Evolutionary conservation across 2,888 invertebrate species (phyloP).

Genomic region (Hydropsyche betteni): DNA sequence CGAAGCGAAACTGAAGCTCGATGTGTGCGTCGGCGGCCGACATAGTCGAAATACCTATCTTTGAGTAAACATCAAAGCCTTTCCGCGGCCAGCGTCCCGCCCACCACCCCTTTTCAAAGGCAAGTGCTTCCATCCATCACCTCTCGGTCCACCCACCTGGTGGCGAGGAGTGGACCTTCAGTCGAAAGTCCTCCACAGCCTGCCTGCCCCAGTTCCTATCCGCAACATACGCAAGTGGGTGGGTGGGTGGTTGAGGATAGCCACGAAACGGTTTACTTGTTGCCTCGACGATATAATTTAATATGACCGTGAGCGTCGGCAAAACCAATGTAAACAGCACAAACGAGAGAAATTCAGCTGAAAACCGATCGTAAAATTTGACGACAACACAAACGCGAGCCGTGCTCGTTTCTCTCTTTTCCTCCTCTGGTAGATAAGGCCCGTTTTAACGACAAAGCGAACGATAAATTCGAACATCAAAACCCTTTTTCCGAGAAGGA

Average conservation of each 20-base stretch:
- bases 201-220: no score
- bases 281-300: constrained; percentile 43
- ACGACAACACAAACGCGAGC: constrained; percentile 1
- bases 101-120: constrained; percentile 1
- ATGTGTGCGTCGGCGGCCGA: neutral
- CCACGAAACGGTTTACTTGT: constrained; percentile 38
- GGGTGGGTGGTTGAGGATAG: no score
- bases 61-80: constrained; percentile 20
- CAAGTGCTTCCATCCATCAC: neutral
- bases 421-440: no score
- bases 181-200: neutral
- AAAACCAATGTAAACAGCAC: constrained; percentile 40
- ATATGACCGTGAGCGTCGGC: constrained; percentile 38
- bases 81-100: neutral
- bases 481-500: no score
- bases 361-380: constrained; percentile 42
- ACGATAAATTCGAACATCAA: no score
- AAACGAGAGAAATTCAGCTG: constrained; percentile 35
- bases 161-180: neutral
- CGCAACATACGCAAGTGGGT: no score
- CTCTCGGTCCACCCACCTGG: constrained; percentile 1
- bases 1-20: neutral
- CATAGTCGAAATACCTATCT: constrained; percentile 25
- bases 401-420: neutral
- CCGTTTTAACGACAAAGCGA: no score